Evolutionary conservation across 2,113 vertebrate genomes (phyloP).

Genomic region (Aldabrachelys gigantea): DNA sequence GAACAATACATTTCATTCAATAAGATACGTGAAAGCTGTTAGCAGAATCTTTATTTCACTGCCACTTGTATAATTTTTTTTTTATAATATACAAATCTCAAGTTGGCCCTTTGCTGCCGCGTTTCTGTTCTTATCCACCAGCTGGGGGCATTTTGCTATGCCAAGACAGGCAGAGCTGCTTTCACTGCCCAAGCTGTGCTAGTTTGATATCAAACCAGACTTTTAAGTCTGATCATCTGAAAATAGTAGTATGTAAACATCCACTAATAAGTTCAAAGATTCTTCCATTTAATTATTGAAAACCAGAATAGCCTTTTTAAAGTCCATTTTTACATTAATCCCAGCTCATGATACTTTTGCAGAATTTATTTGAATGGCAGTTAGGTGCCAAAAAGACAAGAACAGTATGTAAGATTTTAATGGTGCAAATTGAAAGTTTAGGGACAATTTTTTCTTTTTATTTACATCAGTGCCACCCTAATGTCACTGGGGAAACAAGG

Average conservation of each 20-base stretch:
- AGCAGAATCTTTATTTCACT: not conserved
- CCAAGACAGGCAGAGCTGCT: not conserved
- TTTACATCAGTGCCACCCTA: not conserved
- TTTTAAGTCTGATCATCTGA: not conserved
- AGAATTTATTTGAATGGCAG: not conserved
- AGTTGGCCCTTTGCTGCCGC: not conserved
- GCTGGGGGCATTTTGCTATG: not conserved
- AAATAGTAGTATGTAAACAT: not conserved
- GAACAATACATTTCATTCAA: not conserved
- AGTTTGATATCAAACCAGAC: not conserved
- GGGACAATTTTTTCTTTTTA: not conserved
- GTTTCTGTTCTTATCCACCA: not conserved
- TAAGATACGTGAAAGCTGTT: not conserved
- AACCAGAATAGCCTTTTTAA: not conserved
- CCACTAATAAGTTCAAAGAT: not conserved
- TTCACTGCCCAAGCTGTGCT: not conserved
- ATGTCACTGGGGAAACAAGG: not conserved
- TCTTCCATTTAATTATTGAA: not conserved
- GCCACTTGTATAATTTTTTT: not conserved
- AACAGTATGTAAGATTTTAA: not conserved
- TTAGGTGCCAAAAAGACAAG: not conserved
- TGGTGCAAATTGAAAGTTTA: not conserved
- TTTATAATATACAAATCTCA: not conserved
- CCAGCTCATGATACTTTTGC: not conserved
- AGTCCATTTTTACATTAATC: not conserved